These are phyloP conservation scores for Drosophila rellima DNA, from an alignment of 2,888 invertebrate species.

Conservation along the genomic window DNA sequence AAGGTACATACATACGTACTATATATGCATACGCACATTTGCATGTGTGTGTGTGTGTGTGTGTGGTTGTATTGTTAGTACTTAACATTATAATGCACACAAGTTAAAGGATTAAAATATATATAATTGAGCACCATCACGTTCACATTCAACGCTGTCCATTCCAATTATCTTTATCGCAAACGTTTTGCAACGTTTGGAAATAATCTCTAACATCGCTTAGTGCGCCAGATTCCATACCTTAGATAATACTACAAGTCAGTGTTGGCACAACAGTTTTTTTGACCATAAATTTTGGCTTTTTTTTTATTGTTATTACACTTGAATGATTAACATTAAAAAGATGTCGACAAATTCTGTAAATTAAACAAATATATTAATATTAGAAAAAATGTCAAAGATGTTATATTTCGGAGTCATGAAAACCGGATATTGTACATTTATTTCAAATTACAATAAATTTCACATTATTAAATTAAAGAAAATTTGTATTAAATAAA, in stretches of 20 bases:
- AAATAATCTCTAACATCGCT: conserved; percentile 4
- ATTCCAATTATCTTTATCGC: conserved; percentile 24
- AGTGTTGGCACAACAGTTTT: background rate
- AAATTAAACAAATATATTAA: too few species aligned
- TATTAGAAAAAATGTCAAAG: too few species aligned
- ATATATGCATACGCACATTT: background rate
- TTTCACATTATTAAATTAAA: too few species aligned
- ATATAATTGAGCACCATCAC: conserved; percentile 25
- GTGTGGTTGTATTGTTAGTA: conserved; percentile 1
- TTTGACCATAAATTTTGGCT: background rate
- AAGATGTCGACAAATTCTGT: too few species aligned
- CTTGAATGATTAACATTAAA: too few species aligned
- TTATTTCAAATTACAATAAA: too few species aligned
- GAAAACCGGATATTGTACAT: too few species aligned
- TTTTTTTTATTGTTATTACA: too few species aligned
- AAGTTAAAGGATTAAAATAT: conserved; percentile 41
- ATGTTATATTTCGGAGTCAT: too few species aligned
- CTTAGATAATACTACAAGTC: background rate
- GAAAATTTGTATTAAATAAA: too few species aligned
- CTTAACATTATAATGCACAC: conserved; percentile 29
- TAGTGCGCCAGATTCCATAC: conserved; percentile 4
- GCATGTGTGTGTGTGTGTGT: background rate
- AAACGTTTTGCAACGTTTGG: conserved; percentile 24
- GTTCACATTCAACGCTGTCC: conserved; percentile 19
- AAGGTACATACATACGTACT: conserved; percentile 8